A percentile compares a stretch with the other conserved stretches of the same genome.
Evolutionary conservation across 1,140 invertebrate species (phyloP).

Genomic region (Ostrea denselamellosa): DNA sequence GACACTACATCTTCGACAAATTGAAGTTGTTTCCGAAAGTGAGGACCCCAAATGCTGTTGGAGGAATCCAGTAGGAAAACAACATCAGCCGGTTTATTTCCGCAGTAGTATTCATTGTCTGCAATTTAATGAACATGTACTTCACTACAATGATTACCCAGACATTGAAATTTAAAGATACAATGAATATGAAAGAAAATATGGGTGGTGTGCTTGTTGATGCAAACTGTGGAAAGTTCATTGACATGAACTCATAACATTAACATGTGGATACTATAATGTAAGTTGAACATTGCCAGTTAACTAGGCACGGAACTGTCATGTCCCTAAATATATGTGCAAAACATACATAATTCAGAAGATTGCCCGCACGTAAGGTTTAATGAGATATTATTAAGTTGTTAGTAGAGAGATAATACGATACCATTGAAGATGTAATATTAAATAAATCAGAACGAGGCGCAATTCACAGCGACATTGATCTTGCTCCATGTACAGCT

Average conservation of each 20-base stretch:
- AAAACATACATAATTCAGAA: too few species aligned
- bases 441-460: neutral
- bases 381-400: neutral
- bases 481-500: neutral
- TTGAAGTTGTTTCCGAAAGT: constrained; percentile 64
- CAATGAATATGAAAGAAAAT: neutral
- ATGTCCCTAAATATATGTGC: neutral
- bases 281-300: neutral
- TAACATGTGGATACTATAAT: neutral
- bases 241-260: neutral
- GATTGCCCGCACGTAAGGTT: neutral
- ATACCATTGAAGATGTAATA: neutral
- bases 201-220: neutral
- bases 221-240: neutral
- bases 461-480: neutral
- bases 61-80: constrained; percentile 71
- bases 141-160: too few species aligned
- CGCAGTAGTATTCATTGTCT: constrained; percentile 62
- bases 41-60: constrained; percentile 67
- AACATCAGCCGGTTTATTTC: constrained; percentile 70
- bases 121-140: constrained; percentile 16
- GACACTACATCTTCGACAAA: constrained; percentile 67
- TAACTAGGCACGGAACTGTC: neutral
- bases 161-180: too few species aligned
- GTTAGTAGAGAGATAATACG: neutral